These are phyloP conservation scores for Phrynocephalus versicolor DNA, from an alignment of 2,113 vertebrate species.

Conservation along the genomic window DNA sequence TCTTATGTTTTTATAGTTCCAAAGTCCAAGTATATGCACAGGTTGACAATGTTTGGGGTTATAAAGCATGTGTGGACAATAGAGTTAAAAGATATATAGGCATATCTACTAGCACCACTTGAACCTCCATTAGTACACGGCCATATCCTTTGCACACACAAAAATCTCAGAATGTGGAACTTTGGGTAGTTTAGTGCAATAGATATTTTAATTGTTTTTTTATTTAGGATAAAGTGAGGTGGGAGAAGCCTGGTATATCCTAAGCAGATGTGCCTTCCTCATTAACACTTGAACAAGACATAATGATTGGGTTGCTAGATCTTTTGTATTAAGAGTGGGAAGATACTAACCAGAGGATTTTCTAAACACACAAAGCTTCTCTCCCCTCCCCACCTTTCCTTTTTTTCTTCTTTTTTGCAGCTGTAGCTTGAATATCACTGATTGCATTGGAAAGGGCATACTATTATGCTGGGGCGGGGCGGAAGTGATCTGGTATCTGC, in stretches of 20 bases:
- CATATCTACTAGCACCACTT: too few relatives aligned
- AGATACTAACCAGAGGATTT: slow-evolving; percentile 5
- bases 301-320: slow-evolving; percentile 1
- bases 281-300: neutral
- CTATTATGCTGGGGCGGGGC: slow-evolving; percentile 5
- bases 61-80: slow-evolving; percentile 24
- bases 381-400: too few relatives aligned
- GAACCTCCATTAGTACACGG: neutral
- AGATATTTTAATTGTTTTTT: neutral
- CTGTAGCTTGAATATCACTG: neutral
- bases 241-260: neutral
- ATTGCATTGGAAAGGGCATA: neutral
- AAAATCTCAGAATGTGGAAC: neutral
- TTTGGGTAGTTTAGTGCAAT: neutral
- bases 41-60: too few relatives aligned
- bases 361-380: neutral
- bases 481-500: neutral
- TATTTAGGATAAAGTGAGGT: neutral
- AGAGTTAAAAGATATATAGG: neutral
- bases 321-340: slow-evolving; percentile 25
- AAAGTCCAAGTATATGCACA: too few relatives aligned
- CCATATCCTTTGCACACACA: neutral
- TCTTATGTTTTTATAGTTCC: too few relatives aligned
- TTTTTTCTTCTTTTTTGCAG: neutral
- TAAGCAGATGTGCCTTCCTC: slow-evolving; percentile 3